phyloP scores from a whole-genome alignment of 2,113 vertebrate genomes.

The Sterna hirundo region DNA sequence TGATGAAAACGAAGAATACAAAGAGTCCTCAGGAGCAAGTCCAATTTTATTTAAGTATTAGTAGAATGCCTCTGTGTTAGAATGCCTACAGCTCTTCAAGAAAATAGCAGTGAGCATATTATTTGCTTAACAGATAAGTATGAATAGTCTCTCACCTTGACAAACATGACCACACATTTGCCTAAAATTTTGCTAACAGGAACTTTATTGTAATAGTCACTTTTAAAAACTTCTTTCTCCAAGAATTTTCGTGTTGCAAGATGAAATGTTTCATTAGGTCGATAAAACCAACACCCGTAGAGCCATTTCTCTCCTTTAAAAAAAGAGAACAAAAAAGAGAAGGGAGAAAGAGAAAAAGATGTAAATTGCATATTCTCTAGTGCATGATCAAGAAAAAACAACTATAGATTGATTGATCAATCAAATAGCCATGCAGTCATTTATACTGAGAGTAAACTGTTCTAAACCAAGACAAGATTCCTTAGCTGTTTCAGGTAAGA shows the following conservation, averaged over 20 bases:
- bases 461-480: not conserved
- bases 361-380: not conserved
- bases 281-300: slow-evolving; percentile 98
- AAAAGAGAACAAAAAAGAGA: not conserved
- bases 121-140: not conserved
- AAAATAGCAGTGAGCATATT: not conserved
- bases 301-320: slow-evolving; percentile 94
- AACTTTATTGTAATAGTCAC: slow-evolving; percentile 99
- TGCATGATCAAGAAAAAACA: not conserved
- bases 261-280: slow-evolving; percentile 98
- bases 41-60: not conserved
- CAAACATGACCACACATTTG: slow-evolving; percentile 99
- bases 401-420: not conserved
- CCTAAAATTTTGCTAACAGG: slow-evolving; percentile 97
- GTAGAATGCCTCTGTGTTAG: not conserved
- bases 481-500: not conserved
- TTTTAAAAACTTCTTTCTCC: slow-evolving; percentile 99
- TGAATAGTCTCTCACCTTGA: slow-evolving; percentile 84
- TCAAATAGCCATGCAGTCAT: not conserved
- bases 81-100: not conserved
- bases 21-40: not conserved
- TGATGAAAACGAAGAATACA: not conserved
- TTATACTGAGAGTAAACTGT: not conserved
- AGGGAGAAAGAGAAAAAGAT: not conserved
- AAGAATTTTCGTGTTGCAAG: slow-evolving; percentile 97